A percentile compares a stretch with the other conserved stretches of the same genome.
phyloP scores from a whole-genome alignment of 2,888 invertebrate species.

The Sminthurides aquaticus region DNA sequence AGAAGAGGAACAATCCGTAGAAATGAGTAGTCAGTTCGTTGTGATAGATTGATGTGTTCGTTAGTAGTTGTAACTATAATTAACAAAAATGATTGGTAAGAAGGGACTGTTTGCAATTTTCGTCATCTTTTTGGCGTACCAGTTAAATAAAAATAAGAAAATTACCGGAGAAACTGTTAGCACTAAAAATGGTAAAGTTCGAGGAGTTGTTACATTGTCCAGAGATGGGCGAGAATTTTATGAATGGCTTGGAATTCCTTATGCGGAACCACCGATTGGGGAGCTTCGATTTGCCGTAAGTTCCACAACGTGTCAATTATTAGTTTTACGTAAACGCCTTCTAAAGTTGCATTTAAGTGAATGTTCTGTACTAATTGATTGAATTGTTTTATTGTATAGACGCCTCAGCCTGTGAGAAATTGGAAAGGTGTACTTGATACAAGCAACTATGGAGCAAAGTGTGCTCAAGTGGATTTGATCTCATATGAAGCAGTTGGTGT shows the following conservation, averaged over 20 bases:
- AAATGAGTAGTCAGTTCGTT: too few species aligned
- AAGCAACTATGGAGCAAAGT: not conserved
- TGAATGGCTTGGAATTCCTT: not conserved
- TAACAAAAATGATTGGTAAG: not conserved
- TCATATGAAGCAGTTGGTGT: not conserved
- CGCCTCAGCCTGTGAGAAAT: not conserved
- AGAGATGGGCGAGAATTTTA: not conserved
- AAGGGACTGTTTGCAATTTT: not conserved
- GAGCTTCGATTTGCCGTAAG: not conserved
- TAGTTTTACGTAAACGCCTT: too few species aligned
- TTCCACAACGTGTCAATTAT: too few species aligned
- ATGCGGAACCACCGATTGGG: not conserved
- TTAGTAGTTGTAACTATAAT: too few species aligned
- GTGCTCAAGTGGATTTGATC: not conserved
- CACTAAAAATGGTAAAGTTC: not conserved
- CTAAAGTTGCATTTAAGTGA: too few species aligned
- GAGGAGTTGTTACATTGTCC: not conserved
- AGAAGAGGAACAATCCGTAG: too few species aligned
- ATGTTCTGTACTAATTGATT: not conserved
- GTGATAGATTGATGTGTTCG: too few species aligned
- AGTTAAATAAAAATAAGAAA: not conserved
- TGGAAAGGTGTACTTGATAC: not conserved
- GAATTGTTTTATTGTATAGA: not conserved
- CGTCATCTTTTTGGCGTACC: not conserved
- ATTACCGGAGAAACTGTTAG: not conserved